These are phyloP conservation scores for Ptychodera flava DNA, from an alignment of 35 echinoderm and acorn worm species.

Conservation along the genomic window DNA sequence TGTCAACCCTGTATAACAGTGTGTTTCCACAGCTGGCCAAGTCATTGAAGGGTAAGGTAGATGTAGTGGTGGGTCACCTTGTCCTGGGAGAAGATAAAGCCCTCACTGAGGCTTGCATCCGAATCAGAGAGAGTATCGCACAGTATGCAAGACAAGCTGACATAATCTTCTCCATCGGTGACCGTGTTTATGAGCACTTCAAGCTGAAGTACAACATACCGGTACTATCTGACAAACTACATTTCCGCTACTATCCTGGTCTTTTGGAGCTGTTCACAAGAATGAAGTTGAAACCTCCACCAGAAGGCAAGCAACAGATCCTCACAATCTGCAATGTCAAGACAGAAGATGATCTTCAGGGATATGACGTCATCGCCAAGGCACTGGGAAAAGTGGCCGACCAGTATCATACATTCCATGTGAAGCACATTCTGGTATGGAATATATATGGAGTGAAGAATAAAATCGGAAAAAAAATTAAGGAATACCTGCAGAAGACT, in stretches of 20 bases:
- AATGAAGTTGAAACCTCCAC: background rate
- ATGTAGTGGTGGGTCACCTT: background rate
- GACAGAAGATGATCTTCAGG: background rate
- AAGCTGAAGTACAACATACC: background rate
- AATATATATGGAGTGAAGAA: background rate
- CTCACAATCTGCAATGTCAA: background rate
- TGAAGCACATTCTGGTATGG: background rate
- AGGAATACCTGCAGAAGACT: background rate
- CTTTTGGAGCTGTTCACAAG: background rate
- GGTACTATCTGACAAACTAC: background rate
- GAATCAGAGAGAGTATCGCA: background rate
- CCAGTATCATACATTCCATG: background rate
- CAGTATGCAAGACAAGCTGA: background rate
- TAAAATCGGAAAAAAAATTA: background rate
- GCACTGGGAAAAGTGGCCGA: background rate
- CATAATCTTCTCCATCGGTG: background rate
- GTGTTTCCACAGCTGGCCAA: background rate
- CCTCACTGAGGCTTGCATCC: background rate
- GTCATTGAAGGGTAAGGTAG: background rate
- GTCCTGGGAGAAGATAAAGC: background rate
- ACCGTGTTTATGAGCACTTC: background rate
- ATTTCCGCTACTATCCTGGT: background rate
- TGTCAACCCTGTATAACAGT: background rate
- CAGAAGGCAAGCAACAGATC: background rate
- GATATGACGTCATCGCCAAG: background rate